phyloP scores from a whole-genome alignment of 2,797 vertebrate species.

The Tiaroga cobitis region DNA sequence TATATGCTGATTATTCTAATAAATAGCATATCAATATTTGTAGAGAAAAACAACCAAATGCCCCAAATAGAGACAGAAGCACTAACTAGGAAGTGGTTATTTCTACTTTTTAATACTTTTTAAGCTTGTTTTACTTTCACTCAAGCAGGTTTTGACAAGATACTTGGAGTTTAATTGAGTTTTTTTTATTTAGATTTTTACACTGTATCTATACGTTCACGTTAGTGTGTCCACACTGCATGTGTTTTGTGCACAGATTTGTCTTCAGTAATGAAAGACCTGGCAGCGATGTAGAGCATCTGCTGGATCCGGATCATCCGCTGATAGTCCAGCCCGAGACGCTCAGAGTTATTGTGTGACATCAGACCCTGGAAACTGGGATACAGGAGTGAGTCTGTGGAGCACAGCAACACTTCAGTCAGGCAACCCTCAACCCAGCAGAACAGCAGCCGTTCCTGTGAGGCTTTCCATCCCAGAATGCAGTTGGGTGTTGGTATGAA shows the following conservation, averaged over 20 bases:
- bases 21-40: not conserved
- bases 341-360: conserved; percentile 88
- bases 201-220: rapidly evolving
- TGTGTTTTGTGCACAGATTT: not conserved
- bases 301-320: conserved; percentile 92
- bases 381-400: conserved; percentile 87
- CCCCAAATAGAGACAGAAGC: not conserved
- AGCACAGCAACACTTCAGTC: not conserved
- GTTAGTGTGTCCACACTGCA: not conserved
- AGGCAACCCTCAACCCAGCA: too few species aligned
- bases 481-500: too few species aligned
- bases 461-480: too few species aligned
- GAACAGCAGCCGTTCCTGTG: not conserved
- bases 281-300: conserved; percentile 93
- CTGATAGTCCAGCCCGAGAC: conserved; percentile 93
- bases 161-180: not conserved
- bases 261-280: conserved; percentile 69
- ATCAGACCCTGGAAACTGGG: conserved; percentile 89
- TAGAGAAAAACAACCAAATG: not conserved
- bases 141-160: not conserved
- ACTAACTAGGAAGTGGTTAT: too few species aligned
- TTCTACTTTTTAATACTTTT: too few species aligned
- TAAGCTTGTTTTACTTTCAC: too few species aligned
- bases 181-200: not conserved
- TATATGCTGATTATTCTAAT: not conserved